Evolutionary conservation across 2,797 vertebrate genomes (phyloP).

Genomic region (Forpus xanthops): DNA sequence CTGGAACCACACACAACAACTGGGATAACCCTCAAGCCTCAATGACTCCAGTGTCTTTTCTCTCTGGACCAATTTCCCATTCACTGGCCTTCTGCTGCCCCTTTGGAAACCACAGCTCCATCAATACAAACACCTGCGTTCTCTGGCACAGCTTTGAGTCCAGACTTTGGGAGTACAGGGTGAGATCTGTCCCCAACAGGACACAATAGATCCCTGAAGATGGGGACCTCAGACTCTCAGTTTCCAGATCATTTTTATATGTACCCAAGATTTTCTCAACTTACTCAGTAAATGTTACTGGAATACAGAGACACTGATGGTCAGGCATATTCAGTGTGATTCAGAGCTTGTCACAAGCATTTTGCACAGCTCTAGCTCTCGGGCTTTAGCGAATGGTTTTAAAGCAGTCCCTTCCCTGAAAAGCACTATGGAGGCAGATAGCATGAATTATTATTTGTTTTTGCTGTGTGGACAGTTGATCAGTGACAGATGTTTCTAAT

Average conservation of each 20-base stretch:
- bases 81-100: background rate
- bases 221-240: background rate
- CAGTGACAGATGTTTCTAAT: slow-evolving; percentile 70
- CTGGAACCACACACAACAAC: background rate
- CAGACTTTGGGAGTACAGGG: background rate
- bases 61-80: background rate
- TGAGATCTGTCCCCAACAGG: background rate
- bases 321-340: background rate
- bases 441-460: slow-evolving; percentile 62
- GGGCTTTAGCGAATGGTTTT: background rate
- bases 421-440: slow-evolving; percentile 26
- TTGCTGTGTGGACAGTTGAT: slow-evolving; percentile 59
- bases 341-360: slow-evolving; percentile 19
- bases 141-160: background rate
- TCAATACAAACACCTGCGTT: rapidly evolving
- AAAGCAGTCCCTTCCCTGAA: background rate
- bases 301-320: background rate
- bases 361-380: slow-evolving; percentile 4
- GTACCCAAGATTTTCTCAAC: background rate
- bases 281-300: background rate
- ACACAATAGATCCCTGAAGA: background rate
- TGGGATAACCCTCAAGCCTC: background rate
- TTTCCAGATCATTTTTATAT: background rate
- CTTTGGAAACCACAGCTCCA: background rate
- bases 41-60: background rate